Base-by-base conservation (phyloP, 2,888 invertebrate species). In the Brachynemurus nebulosus region DNA sequence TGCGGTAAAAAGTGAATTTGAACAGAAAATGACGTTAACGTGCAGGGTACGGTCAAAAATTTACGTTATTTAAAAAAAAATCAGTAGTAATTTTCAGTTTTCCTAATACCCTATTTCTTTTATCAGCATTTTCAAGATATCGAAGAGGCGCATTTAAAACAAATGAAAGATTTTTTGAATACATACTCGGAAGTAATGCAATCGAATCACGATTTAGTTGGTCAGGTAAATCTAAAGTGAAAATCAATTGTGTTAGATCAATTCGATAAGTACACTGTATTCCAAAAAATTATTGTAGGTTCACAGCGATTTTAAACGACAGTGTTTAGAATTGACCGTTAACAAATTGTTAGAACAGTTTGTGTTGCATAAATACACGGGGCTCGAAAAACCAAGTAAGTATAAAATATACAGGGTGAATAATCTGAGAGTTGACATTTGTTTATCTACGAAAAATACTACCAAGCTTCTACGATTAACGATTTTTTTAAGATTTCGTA, bases 161-260 rank as follows among this genome's bases (percentile, higher is more conserved):
- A 91, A 63, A 93, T 96, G 92, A 91, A 91, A 61, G 88, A 91
- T 57, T 95, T 95, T 72, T 74, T 95, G 33, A 86, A 85, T 56
- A 80, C 79, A 4, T 95, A 92, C 64, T 80, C 86, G 48, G 84
- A 88, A 57, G 77, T 90, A 49, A 74, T 90, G 54, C 88, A 92
- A 59, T 81, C 81, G 59, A 89, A 90, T 60, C 90, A 92, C 65
- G 86, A 86, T 55, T 77, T 89, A 59, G 83, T 92, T 66, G 92
- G 91, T 33, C 84, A 86, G 66, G 74, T 75, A 57, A 54, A 57
- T 49, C 17, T 25, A 45, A 17, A n/a, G 19, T n/a, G 35, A 18
- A 42, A n/a, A n/a, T n/a, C n/a, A n/a, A n/a, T n/a, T n/a, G n/a
- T n/a, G n/a, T n/a, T n/a, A n/a, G n/a, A n/a, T n/a, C n/a, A n/a